A percentile compares a stretch with the other conserved stretches of the same genome.
These are phyloP conservation scores for Cephus pygmeus DNA, from an alignment of 2,888 invertebrate genomes.

Conservation along the genomic window DNA sequence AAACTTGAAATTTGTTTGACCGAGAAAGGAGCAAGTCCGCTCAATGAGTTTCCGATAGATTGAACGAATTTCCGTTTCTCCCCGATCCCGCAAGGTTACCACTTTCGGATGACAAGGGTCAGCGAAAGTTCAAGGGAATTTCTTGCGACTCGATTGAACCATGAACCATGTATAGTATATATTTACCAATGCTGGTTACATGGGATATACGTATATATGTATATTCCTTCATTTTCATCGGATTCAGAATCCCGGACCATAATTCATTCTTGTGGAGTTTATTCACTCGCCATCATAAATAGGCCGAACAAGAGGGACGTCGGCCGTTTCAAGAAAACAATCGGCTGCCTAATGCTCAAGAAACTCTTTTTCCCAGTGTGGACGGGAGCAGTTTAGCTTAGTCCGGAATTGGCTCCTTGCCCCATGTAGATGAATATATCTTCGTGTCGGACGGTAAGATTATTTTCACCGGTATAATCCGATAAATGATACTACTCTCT, in stretches of 20 bases:
- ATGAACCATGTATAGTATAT: neutral
- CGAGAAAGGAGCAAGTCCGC: neutral
- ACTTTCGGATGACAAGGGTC: neutral
- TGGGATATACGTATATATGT: neutral
- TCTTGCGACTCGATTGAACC: neutral
- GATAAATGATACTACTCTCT: slow-evolving; percentile 22
- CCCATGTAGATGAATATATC: slow-evolving; percentile 15
- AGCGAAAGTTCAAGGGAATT: neutral
- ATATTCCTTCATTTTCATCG: neutral
- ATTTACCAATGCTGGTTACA: neutral
- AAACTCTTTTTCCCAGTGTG: slow-evolving; percentile 24
- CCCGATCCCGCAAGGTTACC: neutral
- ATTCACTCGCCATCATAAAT: neutral
- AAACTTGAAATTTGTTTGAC: neutral
- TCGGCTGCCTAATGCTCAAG: slow-evolving; percentile 18
- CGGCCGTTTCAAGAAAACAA: slow-evolving; percentile 20
- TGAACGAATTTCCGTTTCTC: neutral
- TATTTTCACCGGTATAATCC: slow-evolving; percentile 26
- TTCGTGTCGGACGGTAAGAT: slow-evolving; percentile 16
- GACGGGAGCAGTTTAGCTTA: slow-evolving; percentile 27
- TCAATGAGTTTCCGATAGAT: neutral
- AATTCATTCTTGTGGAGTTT: neutral
- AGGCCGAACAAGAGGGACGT: slow-evolving; percentile 6
- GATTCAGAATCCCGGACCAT: neutral
- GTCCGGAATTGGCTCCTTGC: slow-evolving; percentile 27